A percentile compares a stretch with the other conserved stretches of the same genome.
These are phyloP conservation scores for Plecotus auritus DNA, from an alignment of 2,113 vertebrate species.

Conservation along the genomic window DNA sequence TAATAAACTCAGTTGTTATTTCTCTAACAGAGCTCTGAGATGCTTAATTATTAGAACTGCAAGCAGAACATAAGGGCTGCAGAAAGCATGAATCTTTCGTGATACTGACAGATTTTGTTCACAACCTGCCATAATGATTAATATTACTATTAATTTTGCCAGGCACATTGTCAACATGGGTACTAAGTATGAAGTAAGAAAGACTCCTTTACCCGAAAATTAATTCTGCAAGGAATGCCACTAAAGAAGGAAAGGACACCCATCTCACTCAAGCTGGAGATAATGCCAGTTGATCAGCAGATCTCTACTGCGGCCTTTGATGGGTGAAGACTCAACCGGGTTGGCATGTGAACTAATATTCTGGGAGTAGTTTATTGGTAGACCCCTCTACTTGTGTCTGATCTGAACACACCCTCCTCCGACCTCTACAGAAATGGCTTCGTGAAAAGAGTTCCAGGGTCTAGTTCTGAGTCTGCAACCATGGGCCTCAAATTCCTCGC, in stretches of 20 bases:
- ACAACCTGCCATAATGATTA: neutral
- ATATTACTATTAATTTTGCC: constrained; percentile 30
- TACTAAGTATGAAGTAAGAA: neutral
- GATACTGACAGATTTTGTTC: constrained; percentile 27
- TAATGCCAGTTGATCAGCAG: neutral
- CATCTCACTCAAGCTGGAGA: neutral
- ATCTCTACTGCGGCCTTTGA: neutral
- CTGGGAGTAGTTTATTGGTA: neutral
- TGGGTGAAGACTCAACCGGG: neutral
- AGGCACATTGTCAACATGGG: neutral
- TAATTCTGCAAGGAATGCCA: neutral
- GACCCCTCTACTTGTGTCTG: neutral
- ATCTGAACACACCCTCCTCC: neutral
- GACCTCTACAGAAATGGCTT: neutral
- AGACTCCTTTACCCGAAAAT: neutral
- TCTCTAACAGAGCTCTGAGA: constrained; percentile 48
- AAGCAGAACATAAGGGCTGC: constrained; percentile 26
- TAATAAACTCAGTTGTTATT: constrained; percentile 56
- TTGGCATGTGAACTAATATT: neutral
- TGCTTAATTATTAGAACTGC: constrained; percentile 37
- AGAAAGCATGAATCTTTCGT: neutral
- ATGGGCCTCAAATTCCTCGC: neutral
- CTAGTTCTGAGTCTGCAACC: neutral
- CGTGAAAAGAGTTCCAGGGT: neutral
- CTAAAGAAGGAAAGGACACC: neutral